These are phyloP conservation scores for Vanessa tameamea DNA, from an alignment of 1,140 invertebrate species.

Conservation along the genomic window DNA sequence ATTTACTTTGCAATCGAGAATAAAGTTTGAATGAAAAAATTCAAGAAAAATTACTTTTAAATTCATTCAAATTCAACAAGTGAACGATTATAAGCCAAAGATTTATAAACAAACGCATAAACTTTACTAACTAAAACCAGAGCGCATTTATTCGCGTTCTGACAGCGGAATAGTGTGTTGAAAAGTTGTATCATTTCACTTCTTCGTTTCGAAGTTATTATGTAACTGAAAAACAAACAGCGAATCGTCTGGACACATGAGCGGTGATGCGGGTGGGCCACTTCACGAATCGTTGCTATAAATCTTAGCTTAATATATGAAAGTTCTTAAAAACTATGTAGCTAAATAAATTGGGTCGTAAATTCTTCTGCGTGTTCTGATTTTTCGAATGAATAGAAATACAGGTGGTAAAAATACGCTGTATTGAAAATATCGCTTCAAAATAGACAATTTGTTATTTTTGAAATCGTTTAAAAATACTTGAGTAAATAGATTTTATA, in stretches of 20 bases:
- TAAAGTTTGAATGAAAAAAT: too few relatives aligned
- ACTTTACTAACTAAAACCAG: conserved; percentile 4
- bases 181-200: neutral
- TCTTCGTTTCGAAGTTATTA: conserved; percentile 16
- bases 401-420: too few relatives aligned
- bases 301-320: neutral
- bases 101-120: neutral
- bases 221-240: conserved; percentile 10
- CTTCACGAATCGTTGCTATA: neutral
- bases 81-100: neutral
- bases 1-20: too few relatives aligned
- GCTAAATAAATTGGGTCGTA: neutral
- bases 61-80: too few relatives aligned
- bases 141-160: neutral
- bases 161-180: neutral
- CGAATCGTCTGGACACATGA: neutral
- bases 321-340: neutral
- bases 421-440: too few relatives aligned
- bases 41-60: too few relatives aligned
- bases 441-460: too few relatives aligned
- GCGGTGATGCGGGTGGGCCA: conserved; percentile 5
- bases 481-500: too few relatives aligned
- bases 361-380: neutral
- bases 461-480: too few relatives aligned
- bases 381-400: too few relatives aligned